Evolutionary conservation across 2,888 invertebrate species (phyloP).

Genomic region (Alcis repandata): DNA sequence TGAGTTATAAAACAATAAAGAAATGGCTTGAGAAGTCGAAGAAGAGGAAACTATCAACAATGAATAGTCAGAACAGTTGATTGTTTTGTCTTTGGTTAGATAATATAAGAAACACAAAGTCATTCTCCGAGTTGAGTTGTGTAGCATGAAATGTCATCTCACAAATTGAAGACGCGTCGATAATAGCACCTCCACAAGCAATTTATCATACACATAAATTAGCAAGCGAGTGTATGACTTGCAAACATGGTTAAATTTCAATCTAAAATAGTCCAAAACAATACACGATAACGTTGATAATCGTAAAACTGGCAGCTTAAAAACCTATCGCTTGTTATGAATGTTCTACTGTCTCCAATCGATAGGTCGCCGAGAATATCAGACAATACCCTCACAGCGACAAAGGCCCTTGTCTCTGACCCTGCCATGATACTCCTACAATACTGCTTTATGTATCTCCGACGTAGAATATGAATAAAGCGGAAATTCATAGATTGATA

Average conservation of each 20-base stretch:
- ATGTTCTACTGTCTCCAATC: constrained; percentile 6
- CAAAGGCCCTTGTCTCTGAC: constrained; percentile 30
- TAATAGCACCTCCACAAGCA: neutral
- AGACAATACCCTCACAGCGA: constrained; percentile 13
- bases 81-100: neutral
- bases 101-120: neutral
- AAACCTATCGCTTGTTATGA: neutral
- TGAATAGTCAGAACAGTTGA: too few relatives aligned
- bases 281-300: neutral
- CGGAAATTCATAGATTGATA: constrained; percentile 31
- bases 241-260: neutral
- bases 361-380: constrained; percentile 14
- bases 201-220: neutral
- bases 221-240: neutral
- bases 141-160: neutral
- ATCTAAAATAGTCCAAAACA: neutral
- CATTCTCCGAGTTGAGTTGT: neutral
- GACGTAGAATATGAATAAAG: constrained; percentile 23
- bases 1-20: neutral
- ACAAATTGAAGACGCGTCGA: neutral
- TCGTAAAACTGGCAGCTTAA: neutral
- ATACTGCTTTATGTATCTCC: constrained; percentile 12
- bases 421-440: constrained; percentile 16
- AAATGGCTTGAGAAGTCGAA: neutral
- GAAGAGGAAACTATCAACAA: too few relatives aligned